Conservation (phyloP, 2,113 vertebrate genomes). For the Strix aluco region DNA sequence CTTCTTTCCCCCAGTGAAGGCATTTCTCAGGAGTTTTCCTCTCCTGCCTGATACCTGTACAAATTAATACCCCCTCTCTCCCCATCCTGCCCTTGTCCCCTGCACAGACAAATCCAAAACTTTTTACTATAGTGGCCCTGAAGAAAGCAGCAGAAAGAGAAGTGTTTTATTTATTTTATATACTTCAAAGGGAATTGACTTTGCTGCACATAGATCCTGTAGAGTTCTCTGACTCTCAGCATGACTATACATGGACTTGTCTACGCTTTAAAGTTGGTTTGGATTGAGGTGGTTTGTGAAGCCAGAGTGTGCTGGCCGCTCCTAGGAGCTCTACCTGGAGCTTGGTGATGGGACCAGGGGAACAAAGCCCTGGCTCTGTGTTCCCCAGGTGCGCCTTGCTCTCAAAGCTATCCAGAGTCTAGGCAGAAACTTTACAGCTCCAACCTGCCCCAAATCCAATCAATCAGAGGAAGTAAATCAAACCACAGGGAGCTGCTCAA, state of each 20-base stretch:
- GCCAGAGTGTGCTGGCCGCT: background rate
- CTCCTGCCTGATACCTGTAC: background rate
- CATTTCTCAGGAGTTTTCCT: background rate
- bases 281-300: background rate
- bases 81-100: background rate
- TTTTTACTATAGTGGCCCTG: background rate
- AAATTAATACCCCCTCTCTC: background rate
- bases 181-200: conserved; percentile 31
- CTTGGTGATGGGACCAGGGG: background rate
- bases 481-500: background rate
- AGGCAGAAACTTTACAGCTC: background rate
- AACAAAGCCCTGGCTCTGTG: background rate
- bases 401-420: background rate
- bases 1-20: background rate
- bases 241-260: conserved; percentile 41
- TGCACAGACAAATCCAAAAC: background rate
- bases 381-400: background rate
- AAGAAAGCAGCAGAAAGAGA: background rate
- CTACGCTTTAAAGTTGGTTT: background rate
- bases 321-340: background rate
- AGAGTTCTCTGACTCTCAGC: background rate
- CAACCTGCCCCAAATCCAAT: background rate
- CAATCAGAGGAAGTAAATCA: background rate
- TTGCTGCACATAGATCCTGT: background rate
- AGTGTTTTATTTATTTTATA: background rate